These are phyloP conservation scores for Busseola fusca DNA, from an alignment of 2,888 invertebrate species.

Conservation along the genomic window DNA sequence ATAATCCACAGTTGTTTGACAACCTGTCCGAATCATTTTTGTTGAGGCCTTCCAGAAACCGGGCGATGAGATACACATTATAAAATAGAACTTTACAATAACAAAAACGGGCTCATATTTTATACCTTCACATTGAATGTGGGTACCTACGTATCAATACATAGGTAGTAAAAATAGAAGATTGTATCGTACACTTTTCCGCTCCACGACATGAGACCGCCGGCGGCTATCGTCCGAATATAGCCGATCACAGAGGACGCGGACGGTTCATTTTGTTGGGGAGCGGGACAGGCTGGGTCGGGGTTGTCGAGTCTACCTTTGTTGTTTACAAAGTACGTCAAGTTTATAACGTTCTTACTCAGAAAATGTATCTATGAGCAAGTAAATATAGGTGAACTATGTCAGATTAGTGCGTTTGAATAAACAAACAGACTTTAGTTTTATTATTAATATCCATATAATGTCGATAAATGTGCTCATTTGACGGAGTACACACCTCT, in stretches of 20 bases:
- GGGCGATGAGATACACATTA: background rate
- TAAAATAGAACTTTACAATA: background rate
- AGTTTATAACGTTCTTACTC: slow-evolving; percentile 15
- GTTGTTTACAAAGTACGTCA: slow-evolving; percentile 7
- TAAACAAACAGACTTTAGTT: background rate
- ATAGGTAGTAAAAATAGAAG: background rate
- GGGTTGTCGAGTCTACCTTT: background rate
- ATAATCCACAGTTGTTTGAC: background rate
- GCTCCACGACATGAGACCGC: background rate
- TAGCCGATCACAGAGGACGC: slow-evolving; percentile 9
- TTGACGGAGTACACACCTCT: background rate
- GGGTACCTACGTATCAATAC: background rate
- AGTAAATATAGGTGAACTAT: background rate
- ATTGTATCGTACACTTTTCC: background rate
- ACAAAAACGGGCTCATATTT: background rate
- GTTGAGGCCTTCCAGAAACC: background rate
- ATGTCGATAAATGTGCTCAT: background rate
- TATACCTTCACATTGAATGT: background rate
- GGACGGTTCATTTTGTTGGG: background rate
- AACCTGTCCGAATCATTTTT: background rate
- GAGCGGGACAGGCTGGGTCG: background rate
- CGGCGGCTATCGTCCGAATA: slow-evolving; percentile 14
- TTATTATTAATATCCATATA: background rate
- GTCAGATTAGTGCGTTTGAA: background rate
- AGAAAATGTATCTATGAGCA: background rate